Base-by-base conservation (phyloP, 2,113 vertebrate genomes). In the Semicossyphus pulcher region DNA sequence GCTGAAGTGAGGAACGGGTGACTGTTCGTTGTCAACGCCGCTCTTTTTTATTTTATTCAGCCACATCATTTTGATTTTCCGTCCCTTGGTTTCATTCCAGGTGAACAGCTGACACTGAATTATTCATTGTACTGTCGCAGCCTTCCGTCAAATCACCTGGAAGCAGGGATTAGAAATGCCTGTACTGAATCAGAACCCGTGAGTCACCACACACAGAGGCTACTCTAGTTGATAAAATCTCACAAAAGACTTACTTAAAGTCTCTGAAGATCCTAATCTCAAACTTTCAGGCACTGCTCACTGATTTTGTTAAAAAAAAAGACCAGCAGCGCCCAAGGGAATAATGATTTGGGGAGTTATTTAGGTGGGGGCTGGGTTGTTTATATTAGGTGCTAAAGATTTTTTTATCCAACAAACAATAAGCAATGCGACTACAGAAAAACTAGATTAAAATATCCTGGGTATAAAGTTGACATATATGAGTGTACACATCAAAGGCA, bases 71-170 rank as follows among this genome's bases (percentile, higher is more conserved):
- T 76, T 81, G 61, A 81, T 79, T 87, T 58, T 44, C 41, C 0
- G 7, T 51, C 59, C 29, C 42, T 64, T 72, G 74, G 65, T 75
- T 68, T 80, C 44, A 37, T 62, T 83, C 68, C 77, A 78, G 68
- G 82, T 71, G 67, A 87, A 72, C 77, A 83, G 76, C 64, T 4
- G 41, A 81, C 28, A 5, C 63, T 86, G 82, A 89, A 88, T 88
- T 79, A 91, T 83, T 85, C 67, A 84, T 84, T 36, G 34, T 58
- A 36, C 75, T 29, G 39, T 65, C 47, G 62, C 73, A 71, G 61
- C 48, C 62, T 57, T 76, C 78, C 54, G 63, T 76, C 81, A 68
- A 65, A 86, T 83, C 76, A 75, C 75, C 73, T 77, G 74, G 60
- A 80, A 65, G 53, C 42, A 15, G 32, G 28, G 77, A 72, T 82